phyloP scores from a whole-genome alignment of 2,113 vertebrate genomes.

The Pardalotus punctatus region DNA sequence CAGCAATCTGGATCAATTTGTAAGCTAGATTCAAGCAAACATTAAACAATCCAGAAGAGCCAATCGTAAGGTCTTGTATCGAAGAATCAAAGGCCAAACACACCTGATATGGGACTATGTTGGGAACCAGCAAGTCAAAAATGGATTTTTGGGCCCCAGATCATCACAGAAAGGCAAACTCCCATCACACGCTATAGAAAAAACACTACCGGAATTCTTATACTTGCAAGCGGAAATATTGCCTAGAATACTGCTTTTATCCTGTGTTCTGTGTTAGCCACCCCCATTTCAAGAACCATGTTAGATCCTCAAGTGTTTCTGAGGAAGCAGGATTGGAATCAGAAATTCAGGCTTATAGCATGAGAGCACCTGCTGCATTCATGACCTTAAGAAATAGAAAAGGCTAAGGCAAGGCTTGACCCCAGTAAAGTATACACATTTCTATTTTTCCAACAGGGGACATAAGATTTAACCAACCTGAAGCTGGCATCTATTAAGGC shows the following conservation, averaged over 20 bases:
- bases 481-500: neutral
- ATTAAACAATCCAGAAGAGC: neutral
- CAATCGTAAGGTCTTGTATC: neutral
- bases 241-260: neutral
- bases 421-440: neutral
- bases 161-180: neutral
- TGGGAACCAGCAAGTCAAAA: neutral
- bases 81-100: neutral
- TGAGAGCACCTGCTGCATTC: neutral
- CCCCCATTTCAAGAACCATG: neutral
- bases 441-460: neutral
- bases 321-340: neutral
- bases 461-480: neutral
- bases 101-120: neutral
- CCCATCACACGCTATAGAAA: neutral
- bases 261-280: neutral
- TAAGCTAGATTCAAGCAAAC: conserved; percentile 10
- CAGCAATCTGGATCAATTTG: neutral
- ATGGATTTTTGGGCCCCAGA: neutral
- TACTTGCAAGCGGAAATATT: neutral
- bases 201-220: neutral
- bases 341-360: neutral
- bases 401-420: neutral
- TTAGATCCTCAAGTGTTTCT: neutral
- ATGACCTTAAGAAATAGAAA: neutral